These are phyloP conservation scores for Apteryx owenii DNA, from an alignment of 2,113 vertebrate genomes.

Conservation along the genomic window DNA sequence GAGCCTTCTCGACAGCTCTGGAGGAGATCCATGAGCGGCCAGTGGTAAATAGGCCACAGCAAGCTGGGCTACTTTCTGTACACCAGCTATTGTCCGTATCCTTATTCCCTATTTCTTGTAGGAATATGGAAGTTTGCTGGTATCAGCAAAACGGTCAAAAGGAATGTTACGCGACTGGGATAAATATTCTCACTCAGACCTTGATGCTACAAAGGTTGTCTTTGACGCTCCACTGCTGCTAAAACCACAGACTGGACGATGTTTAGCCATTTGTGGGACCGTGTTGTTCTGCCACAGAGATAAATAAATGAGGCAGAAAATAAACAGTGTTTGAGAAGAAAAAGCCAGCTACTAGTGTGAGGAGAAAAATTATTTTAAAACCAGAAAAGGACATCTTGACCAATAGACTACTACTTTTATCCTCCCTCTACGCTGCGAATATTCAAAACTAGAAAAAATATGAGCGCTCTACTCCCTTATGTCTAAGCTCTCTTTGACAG, in stretches of 20 bases:
- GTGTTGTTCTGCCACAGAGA: neutral
- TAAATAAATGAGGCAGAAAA: neutral
- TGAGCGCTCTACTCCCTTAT: neutral
- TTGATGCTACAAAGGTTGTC: neutral
- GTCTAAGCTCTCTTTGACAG: neutral
- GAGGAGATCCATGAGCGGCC: slow-evolving; percentile 21
- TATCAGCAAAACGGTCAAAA: neutral
- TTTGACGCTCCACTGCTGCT: neutral
- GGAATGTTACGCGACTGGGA: neutral
- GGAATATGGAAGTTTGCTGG: neutral
- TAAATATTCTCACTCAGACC: neutral
- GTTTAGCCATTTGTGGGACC: neutral
- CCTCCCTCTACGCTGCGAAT: neutral
- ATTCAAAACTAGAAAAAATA: neutral
- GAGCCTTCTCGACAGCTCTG: neutral
- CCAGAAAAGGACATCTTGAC: neutral
- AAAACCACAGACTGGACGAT: neutral
- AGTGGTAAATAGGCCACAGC: neutral
- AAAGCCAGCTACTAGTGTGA: neutral
- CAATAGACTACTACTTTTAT: neutral
- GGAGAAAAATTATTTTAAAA: neutral
- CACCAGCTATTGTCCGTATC: neutral
- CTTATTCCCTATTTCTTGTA: neutral
- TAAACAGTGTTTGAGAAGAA: neutral
- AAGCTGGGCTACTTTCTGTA: neutral